Evolutionary conservation across 2,888 invertebrate species (phyloP).

Genomic region (Trisateles emortualis): DNA sequence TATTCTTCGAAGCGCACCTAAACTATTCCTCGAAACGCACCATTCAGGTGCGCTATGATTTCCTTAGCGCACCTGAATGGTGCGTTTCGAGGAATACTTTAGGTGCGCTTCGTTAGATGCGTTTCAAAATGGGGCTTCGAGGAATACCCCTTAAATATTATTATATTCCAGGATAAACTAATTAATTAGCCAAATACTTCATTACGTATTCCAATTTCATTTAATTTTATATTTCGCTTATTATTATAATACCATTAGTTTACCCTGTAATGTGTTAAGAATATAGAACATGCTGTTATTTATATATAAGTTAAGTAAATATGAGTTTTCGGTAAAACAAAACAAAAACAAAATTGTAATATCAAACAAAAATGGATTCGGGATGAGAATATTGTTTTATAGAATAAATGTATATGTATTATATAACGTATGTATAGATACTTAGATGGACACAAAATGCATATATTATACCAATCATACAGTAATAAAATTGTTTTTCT

Average conservation of each 20-base stretch:
- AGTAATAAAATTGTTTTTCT: slow-evolving; percentile 56
- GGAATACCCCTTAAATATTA: too few species aligned
- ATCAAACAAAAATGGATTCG: slow-evolving; percentile 18
- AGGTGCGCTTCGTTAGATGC: too few species aligned
- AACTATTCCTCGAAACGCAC: too few species aligned
- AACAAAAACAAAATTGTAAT: slow-evolving; percentile 12
- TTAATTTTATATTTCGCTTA: not conserved
- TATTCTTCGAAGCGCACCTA: too few species aligned
- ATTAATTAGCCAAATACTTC: too few species aligned
- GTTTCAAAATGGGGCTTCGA: too few species aligned
- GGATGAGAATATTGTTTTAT: slow-evolving; percentile 6
- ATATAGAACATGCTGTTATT: slow-evolving; percentile 29
- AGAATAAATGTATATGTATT: slow-evolving; percentile 12
- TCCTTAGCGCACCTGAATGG: too few species aligned
- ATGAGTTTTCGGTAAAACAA: not conserved
- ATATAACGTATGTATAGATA: slow-evolving; percentile 16
- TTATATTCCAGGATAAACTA: too few species aligned
- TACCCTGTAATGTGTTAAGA: not conserved
- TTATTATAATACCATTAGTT: not conserved
- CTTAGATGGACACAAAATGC: slow-evolving; percentile 29
- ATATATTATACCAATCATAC: slow-evolving; percentile 53
- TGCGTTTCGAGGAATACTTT: too few species aligned
- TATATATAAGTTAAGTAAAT: not conserved
- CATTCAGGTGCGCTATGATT: too few species aligned
- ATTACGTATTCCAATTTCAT: too few species aligned